Base-by-base conservation (phyloP, 2,888 invertebrate genomes). In the Galerucella pusilla region DNA sequence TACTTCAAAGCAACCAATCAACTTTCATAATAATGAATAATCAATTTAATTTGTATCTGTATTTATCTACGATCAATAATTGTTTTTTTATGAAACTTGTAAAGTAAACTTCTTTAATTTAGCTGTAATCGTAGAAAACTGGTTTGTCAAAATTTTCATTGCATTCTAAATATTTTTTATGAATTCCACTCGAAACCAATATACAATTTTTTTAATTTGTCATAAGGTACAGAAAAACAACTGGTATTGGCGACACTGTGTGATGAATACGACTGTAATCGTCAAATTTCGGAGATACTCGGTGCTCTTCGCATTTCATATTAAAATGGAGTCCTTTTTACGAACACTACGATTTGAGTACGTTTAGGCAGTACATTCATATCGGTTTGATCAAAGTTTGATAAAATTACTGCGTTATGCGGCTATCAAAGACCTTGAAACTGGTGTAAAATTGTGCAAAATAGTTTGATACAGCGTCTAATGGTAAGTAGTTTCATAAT, bases 271-370 rank as follows among this genome's bases (percentile, higher is more conserved):
- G 54, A 54, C 64, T 68, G 60, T 69, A 65, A 72, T 78, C 76
- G 77, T 68, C 11, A 25, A 49, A 45, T 46, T 54, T 77, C 78
- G 77, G 67, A 20, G 35, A 35, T 25, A 64, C 67, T 77, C 79
- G 76, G 75, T 54, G 46, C 69, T 42, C 68, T 49, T 78, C 78
- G 79, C 35, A 28, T 57, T 25, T 45, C 64, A 80, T 79, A 83
- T 83, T 82, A 83, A 83, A 83, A 83, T 83, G 83, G 83, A 80
- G 82, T 81, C 82, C 77, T 78, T 80, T 81, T 84, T 82, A 83
- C 81, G 80, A 82, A 80, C 82, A 83, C 79, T 84, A 85, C 85
- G 84, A 82, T 85, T 85, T 84, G 84, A 83, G 85, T 85, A 84
- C 84, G 84, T 84, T 83, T 80, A 79, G 78, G 79, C 77, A 76